Evolutionary conservation across 2,888 invertebrate species (phyloP).

Genomic region (Nesidiocoris tenuis): DNA sequence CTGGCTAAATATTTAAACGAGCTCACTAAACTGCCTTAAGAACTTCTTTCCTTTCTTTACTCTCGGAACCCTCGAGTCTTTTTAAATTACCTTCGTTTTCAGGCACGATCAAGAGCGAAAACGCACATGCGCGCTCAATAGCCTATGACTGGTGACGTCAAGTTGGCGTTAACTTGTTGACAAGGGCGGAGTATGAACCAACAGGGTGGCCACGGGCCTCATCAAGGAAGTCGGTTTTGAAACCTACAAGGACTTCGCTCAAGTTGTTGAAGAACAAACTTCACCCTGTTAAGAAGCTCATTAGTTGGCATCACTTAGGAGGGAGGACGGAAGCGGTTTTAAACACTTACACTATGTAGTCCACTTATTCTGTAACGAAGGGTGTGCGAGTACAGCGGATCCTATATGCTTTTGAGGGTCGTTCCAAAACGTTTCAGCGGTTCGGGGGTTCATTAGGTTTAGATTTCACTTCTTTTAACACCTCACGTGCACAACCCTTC

Average conservation of each 20-base stretch:
- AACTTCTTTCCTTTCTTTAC: no score
- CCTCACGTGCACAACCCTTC: no score
- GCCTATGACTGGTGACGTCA: background rate
- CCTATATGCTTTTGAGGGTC: no score
- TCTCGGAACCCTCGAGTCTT: no score
- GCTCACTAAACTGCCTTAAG: no score
- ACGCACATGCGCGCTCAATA: no score
- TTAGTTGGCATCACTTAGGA: conserved; percentile 6
- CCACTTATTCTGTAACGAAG: conserved; percentile 23
- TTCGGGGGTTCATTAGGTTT: no score
- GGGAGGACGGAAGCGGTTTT: conserved; percentile 7
- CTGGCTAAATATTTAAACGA: no score
- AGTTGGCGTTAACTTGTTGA: background rate
- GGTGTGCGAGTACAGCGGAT: background rate
- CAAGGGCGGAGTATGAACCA: background rate
- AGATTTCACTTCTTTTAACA: no score
- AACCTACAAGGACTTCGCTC: conserved; percentile 23
- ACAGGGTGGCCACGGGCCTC: background rate
- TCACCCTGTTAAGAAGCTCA: conserved; percentile 37
- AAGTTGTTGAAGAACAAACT: conserved; percentile 38
- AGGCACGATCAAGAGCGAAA: no score
- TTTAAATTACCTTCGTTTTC: no score
- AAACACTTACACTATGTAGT: conserved; percentile 38
- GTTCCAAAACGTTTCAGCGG: no score
- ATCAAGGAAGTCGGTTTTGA: background rate